Percentiles rank a stretch among this genome's conserved stretches.
phyloP scores from a whole-genome alignment of 2,888 invertebrate genomes.

The Drosophila anomalata region DNA sequence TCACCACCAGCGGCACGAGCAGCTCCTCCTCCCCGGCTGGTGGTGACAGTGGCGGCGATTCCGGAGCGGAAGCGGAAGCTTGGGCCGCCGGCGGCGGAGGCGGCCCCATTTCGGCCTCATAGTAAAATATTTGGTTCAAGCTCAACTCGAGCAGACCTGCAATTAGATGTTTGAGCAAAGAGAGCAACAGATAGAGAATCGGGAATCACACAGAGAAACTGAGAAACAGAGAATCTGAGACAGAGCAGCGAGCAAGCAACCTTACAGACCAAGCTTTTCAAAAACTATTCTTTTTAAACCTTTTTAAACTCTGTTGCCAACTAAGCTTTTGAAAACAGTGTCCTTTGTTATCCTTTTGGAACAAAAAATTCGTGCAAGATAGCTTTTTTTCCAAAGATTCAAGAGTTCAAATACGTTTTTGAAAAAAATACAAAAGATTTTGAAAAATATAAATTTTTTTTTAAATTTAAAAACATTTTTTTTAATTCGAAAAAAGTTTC shows the following conservation, averaged over 20 bases:
- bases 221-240: conserved; percentile 4
- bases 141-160: conserved; percentile 73
- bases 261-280: neutral
- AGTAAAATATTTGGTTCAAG: conserved; percentile 64
- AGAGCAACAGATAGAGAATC: conserved; percentile 48
- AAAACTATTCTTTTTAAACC: neutral
- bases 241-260: conserved; percentile 2
- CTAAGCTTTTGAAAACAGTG: no score
- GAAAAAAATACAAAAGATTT: no score
- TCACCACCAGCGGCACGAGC: neutral
- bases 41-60: conserved; percentile 18
- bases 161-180: conserved; percentile 59
- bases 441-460: no score
- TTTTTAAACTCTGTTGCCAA: no score
- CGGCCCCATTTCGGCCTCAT: conserved; percentile 50
- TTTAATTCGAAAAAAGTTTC: no score
- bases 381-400: no score
- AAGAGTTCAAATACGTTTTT: no score
- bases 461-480: no score
- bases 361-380: no score
- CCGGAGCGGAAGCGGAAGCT: neutral
- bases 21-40: conserved; percentile 12
- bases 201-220: conserved; percentile 25
- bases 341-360: no score
- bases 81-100: conserved; percentile 13